Conservation (phyloP, 1,140 invertebrate genomes). For the Heterodera schachtii region DNA sequence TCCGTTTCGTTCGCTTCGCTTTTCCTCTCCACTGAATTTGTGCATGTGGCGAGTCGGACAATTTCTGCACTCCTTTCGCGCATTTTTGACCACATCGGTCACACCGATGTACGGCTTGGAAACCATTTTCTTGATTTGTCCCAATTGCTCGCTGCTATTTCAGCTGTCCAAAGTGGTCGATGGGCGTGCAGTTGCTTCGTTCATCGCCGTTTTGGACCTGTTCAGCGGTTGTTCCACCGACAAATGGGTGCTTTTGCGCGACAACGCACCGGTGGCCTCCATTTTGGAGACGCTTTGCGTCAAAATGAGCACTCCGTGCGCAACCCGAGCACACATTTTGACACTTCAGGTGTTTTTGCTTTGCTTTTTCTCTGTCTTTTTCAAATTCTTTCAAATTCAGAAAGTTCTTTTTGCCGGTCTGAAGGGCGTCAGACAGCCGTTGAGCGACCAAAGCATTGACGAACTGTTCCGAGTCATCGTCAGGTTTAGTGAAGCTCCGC, state of each 20-base stretch:
- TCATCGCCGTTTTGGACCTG: slow-evolving; percentile 33
- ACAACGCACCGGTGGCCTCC: slow-evolving; percentile 34
- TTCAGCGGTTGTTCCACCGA: slow-evolving; percentile 31
- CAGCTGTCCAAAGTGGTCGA: slow-evolving; percentile 33
- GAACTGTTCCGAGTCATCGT: slow-evolving; percentile 27
- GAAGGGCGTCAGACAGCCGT: slow-evolving; percentile 22
- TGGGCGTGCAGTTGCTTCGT: slow-evolving; percentile 18
- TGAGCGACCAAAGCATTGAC: slow-evolving; percentile 23
- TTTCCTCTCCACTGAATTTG: slow-evolving; percentile 47
- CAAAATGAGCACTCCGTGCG: slow-evolving; percentile 41
- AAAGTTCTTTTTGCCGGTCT: slow-evolving; percentile 31
- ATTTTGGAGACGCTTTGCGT: slow-evolving; percentile 45
- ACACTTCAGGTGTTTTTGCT: slow-evolving; percentile 23
- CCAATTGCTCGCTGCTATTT: slow-evolving; percentile 14
- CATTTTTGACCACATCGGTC: slow-evolving; percentile 28
- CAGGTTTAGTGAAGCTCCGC: neutral
- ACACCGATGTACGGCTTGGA: slow-evolving; percentile 21
- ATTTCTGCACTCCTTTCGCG: slow-evolving; percentile 37
- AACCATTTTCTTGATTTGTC: neutral
- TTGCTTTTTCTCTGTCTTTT: neutral
- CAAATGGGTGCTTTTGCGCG: slow-evolving; percentile 38
- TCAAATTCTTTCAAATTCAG: slow-evolving; percentile 6
- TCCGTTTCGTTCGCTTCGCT: slow-evolving; percentile 42
- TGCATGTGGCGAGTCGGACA: slow-evolving; percentile 38
- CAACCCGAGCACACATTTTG: slow-evolving; percentile 16